These are phyloP conservation scores for Psittacula echo DNA, from an alignment of 2,797 vertebrate species.

Conservation along the genomic window DNA sequence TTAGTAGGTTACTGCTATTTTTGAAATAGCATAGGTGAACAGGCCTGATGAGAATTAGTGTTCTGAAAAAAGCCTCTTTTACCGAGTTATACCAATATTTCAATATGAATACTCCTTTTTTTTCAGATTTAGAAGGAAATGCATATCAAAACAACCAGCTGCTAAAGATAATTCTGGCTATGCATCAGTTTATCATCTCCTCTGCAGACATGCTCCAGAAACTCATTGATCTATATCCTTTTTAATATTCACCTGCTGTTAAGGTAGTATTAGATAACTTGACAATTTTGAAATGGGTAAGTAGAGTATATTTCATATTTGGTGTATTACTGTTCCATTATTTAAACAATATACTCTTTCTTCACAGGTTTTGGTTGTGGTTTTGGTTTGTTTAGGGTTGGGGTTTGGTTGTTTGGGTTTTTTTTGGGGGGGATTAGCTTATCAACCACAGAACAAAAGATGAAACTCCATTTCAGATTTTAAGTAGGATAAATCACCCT, in stretches of 20 bases:
- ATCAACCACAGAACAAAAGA: background rate
- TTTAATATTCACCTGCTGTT: background rate
- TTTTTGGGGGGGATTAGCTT: background rate
- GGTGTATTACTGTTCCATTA: background rate
- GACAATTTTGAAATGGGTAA: background rate
- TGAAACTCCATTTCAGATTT: background rate
- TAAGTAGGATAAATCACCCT: background rate
- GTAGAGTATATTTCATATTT: background rate
- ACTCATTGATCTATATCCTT: slow-evolving; percentile 93
- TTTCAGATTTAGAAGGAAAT: slow-evolving; percentile 89
- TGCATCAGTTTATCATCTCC: slow-evolving; percentile 92
- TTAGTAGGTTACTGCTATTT: background rate
- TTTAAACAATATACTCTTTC: background rate
- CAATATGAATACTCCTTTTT: background rate
- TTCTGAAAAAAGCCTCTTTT: background rate
- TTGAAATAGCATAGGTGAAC: background rate
- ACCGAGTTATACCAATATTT: background rate
- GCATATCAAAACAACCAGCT: slow-evolving; percentile 87
- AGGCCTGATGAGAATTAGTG: background rate
- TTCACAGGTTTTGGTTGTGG: background rate
- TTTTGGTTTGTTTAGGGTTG: background rate
- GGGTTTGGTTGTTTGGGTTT: fast-evolving
- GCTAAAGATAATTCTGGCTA: slow-evolving; percentile 90
- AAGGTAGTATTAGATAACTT: background rate
- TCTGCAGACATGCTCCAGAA: slow-evolving; percentile 91